phyloP scores from a whole-genome alignment of 2,797 vertebrate genomes.

The Aldrovandia affinis region DNA sequence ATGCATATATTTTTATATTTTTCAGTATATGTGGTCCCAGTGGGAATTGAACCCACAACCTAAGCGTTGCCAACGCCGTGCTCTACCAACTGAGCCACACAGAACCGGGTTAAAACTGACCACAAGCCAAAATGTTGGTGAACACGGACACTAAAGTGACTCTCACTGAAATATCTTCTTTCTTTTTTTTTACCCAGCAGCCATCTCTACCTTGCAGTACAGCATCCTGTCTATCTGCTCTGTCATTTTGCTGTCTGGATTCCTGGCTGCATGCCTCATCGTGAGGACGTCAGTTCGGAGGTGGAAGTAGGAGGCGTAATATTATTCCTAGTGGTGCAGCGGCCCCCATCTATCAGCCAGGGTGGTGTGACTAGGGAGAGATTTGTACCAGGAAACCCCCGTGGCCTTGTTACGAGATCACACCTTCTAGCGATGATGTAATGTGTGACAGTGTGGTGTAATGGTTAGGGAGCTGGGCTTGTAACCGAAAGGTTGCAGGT shows the following conservation, averaged over 20 bases:
- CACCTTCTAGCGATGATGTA: no score
- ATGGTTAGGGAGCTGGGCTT: no score
- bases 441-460: no score
- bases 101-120: no score
- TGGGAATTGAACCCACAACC: no score
- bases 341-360: background rate
- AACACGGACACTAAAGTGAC: no score
- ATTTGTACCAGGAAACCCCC: background rate
- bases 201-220: background rate
- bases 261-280: slow-evolving; percentile 19
- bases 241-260: slow-evolving; percentile 1
- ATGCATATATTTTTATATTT: no score
- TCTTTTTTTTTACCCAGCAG: background rate
- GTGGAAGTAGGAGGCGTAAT: background rate
- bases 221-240: slow-evolving; percentile 16
- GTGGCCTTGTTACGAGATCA: background rate
- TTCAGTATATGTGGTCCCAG: no score
- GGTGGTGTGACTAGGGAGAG: background rate
- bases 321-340: background rate
- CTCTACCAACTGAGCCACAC: no score
- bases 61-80: no score
- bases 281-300: background rate
- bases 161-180: background rate
- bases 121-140: no score
- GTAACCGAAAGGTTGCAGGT: no score